A percentile compares a stretch with the other conserved stretches of the same genome.
phyloP scores from a whole-genome alignment of 2,888 invertebrate species.

The Chesias legatella region DNA sequence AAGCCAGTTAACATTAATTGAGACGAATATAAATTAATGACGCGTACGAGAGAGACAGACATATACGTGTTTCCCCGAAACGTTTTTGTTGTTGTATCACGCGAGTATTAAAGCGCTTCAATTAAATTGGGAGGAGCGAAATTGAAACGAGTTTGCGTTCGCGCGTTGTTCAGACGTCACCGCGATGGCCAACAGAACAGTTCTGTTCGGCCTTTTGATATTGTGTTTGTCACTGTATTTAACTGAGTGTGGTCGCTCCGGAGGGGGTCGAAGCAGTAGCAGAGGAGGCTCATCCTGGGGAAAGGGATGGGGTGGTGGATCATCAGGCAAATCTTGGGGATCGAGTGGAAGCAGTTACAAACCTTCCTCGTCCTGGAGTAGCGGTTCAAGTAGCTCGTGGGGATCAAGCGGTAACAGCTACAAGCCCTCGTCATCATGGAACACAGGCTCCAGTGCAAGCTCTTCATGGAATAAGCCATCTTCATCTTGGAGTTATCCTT shows the following conservation, averaged over 20 bases:
- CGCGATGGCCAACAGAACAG: constrained; percentile 54
- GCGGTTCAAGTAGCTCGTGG: constrained; percentile 11
- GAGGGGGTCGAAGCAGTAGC: constrained; percentile 33
- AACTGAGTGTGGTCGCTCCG: constrained; percentile 39
- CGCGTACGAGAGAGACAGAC: constrained; percentile 27
- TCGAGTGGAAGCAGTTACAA: constrained; percentile 27
- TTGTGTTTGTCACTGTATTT: constrained; percentile 41
- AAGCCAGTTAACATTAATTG: constrained; percentile 14
- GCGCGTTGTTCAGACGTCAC: constrained; percentile 29
- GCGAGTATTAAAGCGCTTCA: constrained; percentile 31
- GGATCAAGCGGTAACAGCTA: constrained; percentile 15
- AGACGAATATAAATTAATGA: constrained; percentile 19
- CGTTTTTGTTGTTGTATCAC: constrained; percentile 33
- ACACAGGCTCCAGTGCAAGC: constrained; percentile 16
- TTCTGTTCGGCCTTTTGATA: constrained; percentile 56
- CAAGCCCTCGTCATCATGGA: constrained; percentile 24
- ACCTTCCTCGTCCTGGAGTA: constrained; percentile 20
- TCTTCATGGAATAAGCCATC: constrained; percentile 6
- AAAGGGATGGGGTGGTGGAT: constrained; percentile 20
- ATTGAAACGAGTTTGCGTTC: constrained; percentile 34
- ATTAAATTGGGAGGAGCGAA: constrained; percentile 30
- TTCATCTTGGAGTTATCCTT: constrained; percentile 23
- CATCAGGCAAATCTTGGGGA: constrained; percentile 27
- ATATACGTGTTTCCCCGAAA: constrained; percentile 35
- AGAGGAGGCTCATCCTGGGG: constrained; percentile 29